These are phyloP conservation scores for Limnephilus rhombicus DNA, from an alignment of 2,888 invertebrate species.

Conservation along the genomic window DNA sequence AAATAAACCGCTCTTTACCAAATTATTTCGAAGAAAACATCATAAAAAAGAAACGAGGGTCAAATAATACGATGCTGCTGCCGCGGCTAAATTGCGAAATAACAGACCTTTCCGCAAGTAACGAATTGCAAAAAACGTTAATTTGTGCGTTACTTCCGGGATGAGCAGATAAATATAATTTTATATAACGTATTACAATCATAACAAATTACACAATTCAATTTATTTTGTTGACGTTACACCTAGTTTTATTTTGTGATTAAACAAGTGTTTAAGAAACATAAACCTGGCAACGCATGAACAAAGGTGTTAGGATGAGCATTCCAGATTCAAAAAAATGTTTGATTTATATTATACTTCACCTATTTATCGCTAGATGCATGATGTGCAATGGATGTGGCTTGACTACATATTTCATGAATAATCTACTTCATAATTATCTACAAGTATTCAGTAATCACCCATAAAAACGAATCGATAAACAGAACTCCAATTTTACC, in stretches of 20 bases:
- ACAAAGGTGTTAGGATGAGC: neutral
- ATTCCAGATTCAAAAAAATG: neutral
- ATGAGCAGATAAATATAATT: neutral
- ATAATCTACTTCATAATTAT: neutral
- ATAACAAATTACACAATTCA: neutral
- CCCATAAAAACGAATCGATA: neutral
- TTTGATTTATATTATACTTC: neutral
- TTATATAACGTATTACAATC: neutral
- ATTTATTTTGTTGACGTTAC: neutral
- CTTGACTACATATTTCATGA: neutral
- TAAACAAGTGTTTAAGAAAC: neutral
- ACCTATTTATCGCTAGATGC: neutral
- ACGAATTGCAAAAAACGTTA: neutral
- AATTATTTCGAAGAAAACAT: neutral
- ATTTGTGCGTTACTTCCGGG: neutral
- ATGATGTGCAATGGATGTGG: neutral
- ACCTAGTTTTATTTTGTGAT: neutral
- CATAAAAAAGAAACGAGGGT: neutral
- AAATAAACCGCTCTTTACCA: neutral
- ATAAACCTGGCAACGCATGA: neutral
- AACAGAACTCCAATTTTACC: neutral
- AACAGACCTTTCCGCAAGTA: neutral
- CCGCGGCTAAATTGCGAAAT: neutral
- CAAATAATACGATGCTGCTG: neutral
- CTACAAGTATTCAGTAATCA: slow-evolving; percentile 1